Percentiles rank a stretch among this genome's conserved stretches.
phyloP scores from a whole-genome alignment of 2,797 vertebrate species.

The Anas capensis region DNA sequence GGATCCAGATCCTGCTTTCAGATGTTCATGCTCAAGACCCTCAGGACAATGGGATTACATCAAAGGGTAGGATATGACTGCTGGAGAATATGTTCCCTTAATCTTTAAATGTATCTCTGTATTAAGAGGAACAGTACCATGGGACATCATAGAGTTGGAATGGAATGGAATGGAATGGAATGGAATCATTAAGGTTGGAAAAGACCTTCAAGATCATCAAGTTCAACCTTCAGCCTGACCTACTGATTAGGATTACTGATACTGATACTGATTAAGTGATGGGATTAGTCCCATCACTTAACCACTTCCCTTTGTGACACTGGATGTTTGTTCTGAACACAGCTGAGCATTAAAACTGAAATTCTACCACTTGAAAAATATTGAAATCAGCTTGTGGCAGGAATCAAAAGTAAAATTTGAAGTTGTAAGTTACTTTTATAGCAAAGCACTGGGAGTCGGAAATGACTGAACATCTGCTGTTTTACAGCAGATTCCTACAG shows the following conservation, averaged over 20 bases:
- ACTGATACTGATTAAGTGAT: too few relatives aligned
- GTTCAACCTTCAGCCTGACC: too few relatives aligned
- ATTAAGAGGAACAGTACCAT: background rate
- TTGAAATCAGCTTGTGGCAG: background rate
- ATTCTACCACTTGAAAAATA: background rate
- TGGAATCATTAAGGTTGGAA: too few relatives aligned
- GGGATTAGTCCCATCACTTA: too few relatives aligned
- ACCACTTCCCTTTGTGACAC: too few relatives aligned
- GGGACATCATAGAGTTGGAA: background rate
- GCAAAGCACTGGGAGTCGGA: background rate
- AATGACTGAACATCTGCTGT: background rate
- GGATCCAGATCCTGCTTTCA: background rate
- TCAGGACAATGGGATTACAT: background rate
- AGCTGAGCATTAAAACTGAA: background rate
- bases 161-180: too few relatives aligned
- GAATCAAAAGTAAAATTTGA: background rate
- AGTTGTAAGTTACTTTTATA: background rate
- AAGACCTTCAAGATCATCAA: too few relatives aligned
- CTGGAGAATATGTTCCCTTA: background rate
- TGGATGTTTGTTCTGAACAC: background rate
- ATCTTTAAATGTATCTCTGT: background rate
- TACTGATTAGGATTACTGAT: too few relatives aligned
- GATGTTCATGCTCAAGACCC: background rate
- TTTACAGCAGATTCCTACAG: background rate
- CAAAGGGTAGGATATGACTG: background rate